Percentiles rank a stretch among this genome's conserved stretches.
These are phyloP conservation scores for Lysiphlebus fabarum DNA, from an alignment of 1,140 invertebrate genomes.

Conservation along the genomic window DNA sequence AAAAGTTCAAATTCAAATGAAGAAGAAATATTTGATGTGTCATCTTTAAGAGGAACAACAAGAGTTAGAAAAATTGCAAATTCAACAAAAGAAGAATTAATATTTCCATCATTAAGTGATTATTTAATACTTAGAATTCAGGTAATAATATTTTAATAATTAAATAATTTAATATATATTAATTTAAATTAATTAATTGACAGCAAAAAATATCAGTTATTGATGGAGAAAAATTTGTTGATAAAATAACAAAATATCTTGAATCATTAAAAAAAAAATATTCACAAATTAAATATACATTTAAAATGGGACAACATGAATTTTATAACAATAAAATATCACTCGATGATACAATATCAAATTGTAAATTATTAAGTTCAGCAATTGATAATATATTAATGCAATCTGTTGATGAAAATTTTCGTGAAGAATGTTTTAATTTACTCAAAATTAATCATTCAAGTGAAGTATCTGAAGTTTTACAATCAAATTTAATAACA, in stretches of 20 bases:
- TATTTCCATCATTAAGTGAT: no score
- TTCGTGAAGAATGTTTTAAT: constrained; percentile 34
- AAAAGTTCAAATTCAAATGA: no score
- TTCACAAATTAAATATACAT: constrained; percentile 33
- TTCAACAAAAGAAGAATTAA: no score
- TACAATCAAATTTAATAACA: constrained; percentile 30
- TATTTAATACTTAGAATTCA: no score
- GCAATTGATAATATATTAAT: constrained; percentile 33
- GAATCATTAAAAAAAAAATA: constrained; percentile 22
- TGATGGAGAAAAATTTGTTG: constrained; percentile 24
- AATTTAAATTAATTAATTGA: no score
- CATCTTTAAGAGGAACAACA: no score
- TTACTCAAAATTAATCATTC: constrained; percentile 27
- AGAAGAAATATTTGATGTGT: no score
- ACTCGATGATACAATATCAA: constrained; percentile 27
- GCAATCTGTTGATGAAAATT: constrained; percentile 35
- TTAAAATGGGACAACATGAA: constrained; percentile 19
- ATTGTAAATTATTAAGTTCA: constrained; percentile 34
- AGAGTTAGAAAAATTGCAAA: no score
- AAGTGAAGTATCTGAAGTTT: constrained; percentile 20
- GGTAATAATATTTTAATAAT: no score
- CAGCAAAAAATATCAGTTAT: no score
- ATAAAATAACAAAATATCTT: constrained; percentile 28
- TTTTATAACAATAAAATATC: constrained; percentile 28
- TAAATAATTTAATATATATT: no score